Evolutionary conservation across 1,140 invertebrate species (phyloP).

Genomic region (Onthophagus taurus): DNA sequence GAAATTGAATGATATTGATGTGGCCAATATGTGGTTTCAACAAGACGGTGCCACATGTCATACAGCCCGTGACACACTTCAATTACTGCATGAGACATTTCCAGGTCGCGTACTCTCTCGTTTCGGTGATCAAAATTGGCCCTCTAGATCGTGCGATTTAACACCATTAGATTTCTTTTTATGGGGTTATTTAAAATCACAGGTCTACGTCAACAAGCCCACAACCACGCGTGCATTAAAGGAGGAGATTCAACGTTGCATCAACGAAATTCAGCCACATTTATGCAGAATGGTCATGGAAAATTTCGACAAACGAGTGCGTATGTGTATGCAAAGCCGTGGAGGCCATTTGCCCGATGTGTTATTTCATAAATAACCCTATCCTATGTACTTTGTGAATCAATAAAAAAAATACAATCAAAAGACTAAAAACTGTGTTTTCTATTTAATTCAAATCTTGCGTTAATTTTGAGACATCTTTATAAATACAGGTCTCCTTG

Average conservation of each 20-base stretch:
- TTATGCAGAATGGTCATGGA: conserved; percentile 17
- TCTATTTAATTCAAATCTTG: too few relatives aligned
- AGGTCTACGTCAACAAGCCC: conserved; percentile 22
- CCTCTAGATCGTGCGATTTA: conserved; percentile 23
- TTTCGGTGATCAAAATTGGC: too few relatives aligned
- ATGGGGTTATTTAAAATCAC: conserved; percentile 19
- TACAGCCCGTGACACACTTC: conserved; percentile 22
- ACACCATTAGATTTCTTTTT: conserved; percentile 21
- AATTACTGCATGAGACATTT: conserved; percentile 24
- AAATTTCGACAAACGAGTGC: conserved; percentile 9
- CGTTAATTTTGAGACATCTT: too few relatives aligned
- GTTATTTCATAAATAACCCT: too few relatives aligned
- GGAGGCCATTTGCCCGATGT: too few relatives aligned
- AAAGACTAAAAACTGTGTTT: too few relatives aligned
- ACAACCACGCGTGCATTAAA: conserved; percentile 19
- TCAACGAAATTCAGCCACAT: conserved; percentile 24
- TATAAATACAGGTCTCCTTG: too few relatives aligned
- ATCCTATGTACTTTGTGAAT: too few relatives aligned
- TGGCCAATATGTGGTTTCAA: conserved; percentile 25
- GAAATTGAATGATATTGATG: conserved; percentile 19
- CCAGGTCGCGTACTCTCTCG: conserved; percentile 21
- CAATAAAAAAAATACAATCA: too few relatives aligned
- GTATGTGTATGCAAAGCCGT: background rate
- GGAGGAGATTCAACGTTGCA: conserved; percentile 22
- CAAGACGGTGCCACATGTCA: conserved; percentile 21